phyloP scores from a whole-genome alignment of 1,140 invertebrate genomes.

The Saccostrea cuccullata region DNA sequence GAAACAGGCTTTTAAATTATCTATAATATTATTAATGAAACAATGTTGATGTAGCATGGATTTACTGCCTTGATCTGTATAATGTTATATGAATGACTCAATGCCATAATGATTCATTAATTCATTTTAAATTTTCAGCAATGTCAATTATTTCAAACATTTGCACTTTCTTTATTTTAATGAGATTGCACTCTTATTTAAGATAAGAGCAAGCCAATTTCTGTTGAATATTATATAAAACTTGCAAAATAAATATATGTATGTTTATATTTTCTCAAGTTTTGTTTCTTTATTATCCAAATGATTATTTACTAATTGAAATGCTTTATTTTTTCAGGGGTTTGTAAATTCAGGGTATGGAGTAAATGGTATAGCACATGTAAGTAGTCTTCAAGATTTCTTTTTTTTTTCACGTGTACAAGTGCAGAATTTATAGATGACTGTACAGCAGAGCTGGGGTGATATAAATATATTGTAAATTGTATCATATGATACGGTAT shows the following conservation, averaged over 20 bases:
- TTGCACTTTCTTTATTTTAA: not conserved
- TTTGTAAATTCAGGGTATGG: conserved; percentile 98
- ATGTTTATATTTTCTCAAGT: not conserved
- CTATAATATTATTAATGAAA: not conserved
- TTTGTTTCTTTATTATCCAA: not conserved
- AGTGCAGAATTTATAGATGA: too few species aligned
- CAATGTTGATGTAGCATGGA: not conserved
- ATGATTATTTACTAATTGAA: not conserved
- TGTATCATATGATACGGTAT: too few species aligned
- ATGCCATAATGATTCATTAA: not conserved
- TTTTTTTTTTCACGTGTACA: not conserved
- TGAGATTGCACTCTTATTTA: not conserved
- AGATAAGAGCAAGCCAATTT: not conserved
- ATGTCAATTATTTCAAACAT: too few species aligned
- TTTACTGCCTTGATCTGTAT: not conserved
- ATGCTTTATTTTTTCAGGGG: conserved; percentile 83
- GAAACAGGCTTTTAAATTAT: too few species aligned
- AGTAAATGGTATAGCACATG: conserved; percentile 96
- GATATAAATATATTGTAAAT: too few species aligned
- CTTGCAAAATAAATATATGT: too few species aligned
- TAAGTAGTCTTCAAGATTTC: conserved; percentile 81
- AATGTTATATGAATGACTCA: not conserved
- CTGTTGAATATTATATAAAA: too few species aligned
- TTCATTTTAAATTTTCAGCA: not conserved
- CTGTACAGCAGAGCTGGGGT: too few species aligned